Conservation (phyloP, 2,888 invertebrate species). For the Taenaris catops region DNA sequence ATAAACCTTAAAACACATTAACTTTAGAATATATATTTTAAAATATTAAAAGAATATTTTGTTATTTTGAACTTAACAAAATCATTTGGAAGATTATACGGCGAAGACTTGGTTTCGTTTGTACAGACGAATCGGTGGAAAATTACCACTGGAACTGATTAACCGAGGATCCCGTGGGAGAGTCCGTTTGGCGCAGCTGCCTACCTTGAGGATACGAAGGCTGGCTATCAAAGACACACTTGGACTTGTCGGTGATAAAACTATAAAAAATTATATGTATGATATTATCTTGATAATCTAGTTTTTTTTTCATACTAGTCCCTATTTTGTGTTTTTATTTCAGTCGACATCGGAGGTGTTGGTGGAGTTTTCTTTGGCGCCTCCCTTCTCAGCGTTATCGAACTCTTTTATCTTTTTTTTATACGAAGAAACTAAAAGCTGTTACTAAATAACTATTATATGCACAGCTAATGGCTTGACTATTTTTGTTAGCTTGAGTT, state of each 20-base stretch:
- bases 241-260: constrained; percentile 77
- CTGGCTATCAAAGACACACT: constrained; percentile 81
- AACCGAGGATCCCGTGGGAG: constrained; percentile 47
- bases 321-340: too few species aligned
- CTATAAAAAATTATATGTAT: too few species aligned
- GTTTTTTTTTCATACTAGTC: too few species aligned
- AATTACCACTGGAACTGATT: constrained; percentile 32
- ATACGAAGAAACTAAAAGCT: constrained; percentile 36
- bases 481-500: not conserved
- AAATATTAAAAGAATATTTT: too few species aligned
- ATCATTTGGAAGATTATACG: too few species aligned
- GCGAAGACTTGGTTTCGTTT: too few species aligned
- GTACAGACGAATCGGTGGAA: constrained; percentile 40
- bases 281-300: too few species aligned
- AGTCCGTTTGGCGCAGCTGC: constrained; percentile 73
- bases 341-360: constrained; percentile 82
- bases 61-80: too few species aligned
- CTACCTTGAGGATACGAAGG: constrained; percentile 76
- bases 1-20: too few species aligned
- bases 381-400: constrained; percentile 78
- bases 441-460: not conserved
- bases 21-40: too few species aligned
- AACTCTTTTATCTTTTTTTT: constrained; percentile 76
- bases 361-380: constrained; percentile 82
- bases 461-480: too few species aligned